Base-by-base conservation (phyloP, 2,113 vertebrate species). In the Bolborhynchus lineola region DNA sequence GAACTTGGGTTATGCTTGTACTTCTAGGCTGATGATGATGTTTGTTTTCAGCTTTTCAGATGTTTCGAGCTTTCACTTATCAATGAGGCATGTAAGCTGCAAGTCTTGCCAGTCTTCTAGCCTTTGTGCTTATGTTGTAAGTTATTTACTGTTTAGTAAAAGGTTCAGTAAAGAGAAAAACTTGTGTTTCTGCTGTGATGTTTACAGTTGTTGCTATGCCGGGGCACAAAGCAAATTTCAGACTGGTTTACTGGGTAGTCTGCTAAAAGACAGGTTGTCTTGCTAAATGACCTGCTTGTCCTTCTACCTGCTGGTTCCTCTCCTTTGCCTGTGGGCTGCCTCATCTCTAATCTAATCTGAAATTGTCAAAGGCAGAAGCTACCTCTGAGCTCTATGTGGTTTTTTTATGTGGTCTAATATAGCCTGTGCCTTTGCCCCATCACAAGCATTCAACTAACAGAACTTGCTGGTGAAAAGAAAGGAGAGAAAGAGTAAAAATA, bases 11-110 rank as follows among this genome's bases (percentile, higher is more conserved):
- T 81, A 20, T 50, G 42, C 17, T 62, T 72, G 18, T 42, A 23
- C 69, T 83, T 87, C 31, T 26, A 16, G 0, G 0, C 11, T 0
- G 1, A 29, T 50, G 78, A 33, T 70, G 35, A 63, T 5, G 3
- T 81, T 86, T 79, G 14, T 90, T 84, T 93, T 75, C 63, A 28
- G 55, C 77, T 88, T 90, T 20, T 67, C 25, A 86, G 60, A 42
- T 71, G 24, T 64, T 84, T 84, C 69, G 42, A 64, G 46, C 55
- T 74, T 81, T 75, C 31, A 13, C 39, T 83, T 55, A 13, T 18
- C 42, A 42, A 17, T 5, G 11, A 75, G 24, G n/a, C 20, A 39
- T 55, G 71, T 41, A 20, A 55, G 29, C 39, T 55, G n/a, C 25
- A 47, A 59, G 69, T 26, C 26, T 20, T 88, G 74, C 55, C 65